Percentiles rank a stretch among this genome's conserved stretches.
Conservation (phyloP, 1,140 invertebrate species). For the Bactericera cockerelli region DNA sequence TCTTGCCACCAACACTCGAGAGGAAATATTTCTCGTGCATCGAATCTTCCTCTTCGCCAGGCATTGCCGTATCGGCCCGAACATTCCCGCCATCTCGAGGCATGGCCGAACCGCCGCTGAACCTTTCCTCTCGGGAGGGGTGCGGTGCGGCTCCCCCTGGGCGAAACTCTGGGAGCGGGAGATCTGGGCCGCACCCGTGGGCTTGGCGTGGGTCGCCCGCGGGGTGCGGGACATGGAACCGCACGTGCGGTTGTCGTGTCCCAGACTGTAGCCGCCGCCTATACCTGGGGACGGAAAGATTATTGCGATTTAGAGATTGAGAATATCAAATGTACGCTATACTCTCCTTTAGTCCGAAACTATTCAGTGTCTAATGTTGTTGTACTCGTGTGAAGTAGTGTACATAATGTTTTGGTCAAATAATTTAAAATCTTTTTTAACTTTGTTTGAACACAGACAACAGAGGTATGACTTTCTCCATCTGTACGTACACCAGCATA, state of each 20-base stretch:
- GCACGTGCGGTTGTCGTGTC: slow-evolving; percentile 25
- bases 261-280: slow-evolving; percentile 25
- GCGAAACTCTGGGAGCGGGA: slow-evolving; percentile 23
- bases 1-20: slow-evolving; percentile 19
- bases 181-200: slow-evolving; percentile 19
- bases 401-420: no score
- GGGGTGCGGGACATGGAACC: slow-evolving; percentile 17
- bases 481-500: no score
- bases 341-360: no score
- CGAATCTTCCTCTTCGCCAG: slow-evolving; percentile 42
- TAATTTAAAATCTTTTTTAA: no score
- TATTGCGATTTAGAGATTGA: no score
- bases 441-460: no score
- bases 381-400: no score
- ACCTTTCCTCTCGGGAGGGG: slow-evolving; percentile 11
- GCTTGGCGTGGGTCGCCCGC: slow-evolving; percentile 17
- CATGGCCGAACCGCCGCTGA: background rate
- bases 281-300: no score
- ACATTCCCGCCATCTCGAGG: background rate
- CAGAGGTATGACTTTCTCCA: no score
- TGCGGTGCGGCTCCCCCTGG: slow-evolving; percentile 20
- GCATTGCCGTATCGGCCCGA: background rate
- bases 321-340: no score
- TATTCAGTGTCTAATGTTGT: no score
- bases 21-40: slow-evolving; percentile 65